Percentiles rank a stretch among this genome's conserved stretches.
Evolutionary conservation across 2,888 invertebrate genomes (phyloP).

Genomic region (Caradrina clavipalpis): DNA sequence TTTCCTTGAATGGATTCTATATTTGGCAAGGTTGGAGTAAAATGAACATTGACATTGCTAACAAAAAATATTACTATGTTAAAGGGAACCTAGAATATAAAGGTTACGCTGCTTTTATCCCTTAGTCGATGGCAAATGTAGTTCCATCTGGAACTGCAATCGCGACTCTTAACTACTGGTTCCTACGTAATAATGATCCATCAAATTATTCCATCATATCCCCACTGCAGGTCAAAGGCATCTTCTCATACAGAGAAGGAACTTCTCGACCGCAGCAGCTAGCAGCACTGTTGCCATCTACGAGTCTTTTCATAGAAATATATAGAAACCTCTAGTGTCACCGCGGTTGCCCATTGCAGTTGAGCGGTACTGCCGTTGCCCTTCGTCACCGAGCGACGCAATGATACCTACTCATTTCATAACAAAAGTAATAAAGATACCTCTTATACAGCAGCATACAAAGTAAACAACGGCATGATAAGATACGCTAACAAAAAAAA

Average conservation of each 20-base stretch:
- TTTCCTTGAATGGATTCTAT: conserved; percentile 19
- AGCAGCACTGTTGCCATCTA: not conserved
- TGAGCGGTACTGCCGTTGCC: not conserved
- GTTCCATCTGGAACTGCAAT: not conserved
- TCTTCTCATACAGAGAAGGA: not conserved
- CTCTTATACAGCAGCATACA: conserved; percentile 16
- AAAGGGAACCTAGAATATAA: not conserved
- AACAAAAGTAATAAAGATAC: conserved; percentile 17
- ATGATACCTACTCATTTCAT: not conserved
- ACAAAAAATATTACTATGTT: not conserved
- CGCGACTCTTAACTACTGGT: not conserved
- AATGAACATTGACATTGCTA: not conserved
- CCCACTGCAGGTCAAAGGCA: no score
- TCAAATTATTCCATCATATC: no score
- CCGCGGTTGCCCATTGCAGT: not conserved
- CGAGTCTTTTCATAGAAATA: no score
- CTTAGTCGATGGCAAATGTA: not conserved
- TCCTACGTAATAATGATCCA: no score
- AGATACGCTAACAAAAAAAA: conserved; percentile 34
- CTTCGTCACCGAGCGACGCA: no score
- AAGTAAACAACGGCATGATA: conserved; percentile 38
- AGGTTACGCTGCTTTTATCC: conserved; percentile 5
- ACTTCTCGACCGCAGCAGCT: not conserved
- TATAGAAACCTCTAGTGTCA: no score
- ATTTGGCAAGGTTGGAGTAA: conserved; percentile 11